These are phyloP conservation scores for Rhinoptilus africanus DNA, from an alignment of 2,113 vertebrate genomes.

Conservation along the genomic window DNA sequence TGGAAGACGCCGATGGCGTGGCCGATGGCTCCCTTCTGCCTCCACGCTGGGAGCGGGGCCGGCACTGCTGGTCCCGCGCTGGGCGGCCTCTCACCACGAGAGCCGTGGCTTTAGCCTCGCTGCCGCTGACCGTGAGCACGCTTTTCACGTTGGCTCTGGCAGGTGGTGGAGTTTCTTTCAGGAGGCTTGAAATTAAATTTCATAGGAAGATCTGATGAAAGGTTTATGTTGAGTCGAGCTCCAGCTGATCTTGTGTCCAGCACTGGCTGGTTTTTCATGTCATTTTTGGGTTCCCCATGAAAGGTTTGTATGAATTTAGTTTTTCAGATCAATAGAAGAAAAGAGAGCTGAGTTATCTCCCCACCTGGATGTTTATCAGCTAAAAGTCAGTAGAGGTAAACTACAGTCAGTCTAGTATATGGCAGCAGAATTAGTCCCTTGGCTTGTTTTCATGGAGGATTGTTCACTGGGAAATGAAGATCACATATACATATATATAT, in stretches of 20 bases:
- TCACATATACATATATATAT: neutral
- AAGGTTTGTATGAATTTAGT: neutral
- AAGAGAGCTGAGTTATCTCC: neutral
- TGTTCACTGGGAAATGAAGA: neutral
- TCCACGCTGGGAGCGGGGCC: accelerated
- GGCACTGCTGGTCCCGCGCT: neutral
- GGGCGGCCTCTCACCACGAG: accelerated
- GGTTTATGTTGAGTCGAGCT: neutral
- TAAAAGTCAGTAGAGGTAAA: neutral
- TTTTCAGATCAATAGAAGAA: neutral
- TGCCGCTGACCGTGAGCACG: neutral
- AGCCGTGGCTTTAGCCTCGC: neutral
- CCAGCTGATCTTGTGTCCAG: neutral
- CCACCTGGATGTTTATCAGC: neutral
- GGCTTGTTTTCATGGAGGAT: neutral
- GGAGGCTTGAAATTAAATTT: neutral
- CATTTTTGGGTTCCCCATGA: neutral
- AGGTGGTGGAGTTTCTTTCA: neutral
- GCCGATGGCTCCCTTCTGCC: neutral
- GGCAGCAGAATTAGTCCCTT: neutral
- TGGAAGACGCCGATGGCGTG: neutral
- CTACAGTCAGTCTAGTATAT: neutral
- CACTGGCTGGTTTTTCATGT: neutral
- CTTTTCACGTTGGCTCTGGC: neutral
- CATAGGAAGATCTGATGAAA: neutral